Evolutionary conservation across 2,888 invertebrate species (phyloP).

Genomic region (Hartigia nigra): DNA sequence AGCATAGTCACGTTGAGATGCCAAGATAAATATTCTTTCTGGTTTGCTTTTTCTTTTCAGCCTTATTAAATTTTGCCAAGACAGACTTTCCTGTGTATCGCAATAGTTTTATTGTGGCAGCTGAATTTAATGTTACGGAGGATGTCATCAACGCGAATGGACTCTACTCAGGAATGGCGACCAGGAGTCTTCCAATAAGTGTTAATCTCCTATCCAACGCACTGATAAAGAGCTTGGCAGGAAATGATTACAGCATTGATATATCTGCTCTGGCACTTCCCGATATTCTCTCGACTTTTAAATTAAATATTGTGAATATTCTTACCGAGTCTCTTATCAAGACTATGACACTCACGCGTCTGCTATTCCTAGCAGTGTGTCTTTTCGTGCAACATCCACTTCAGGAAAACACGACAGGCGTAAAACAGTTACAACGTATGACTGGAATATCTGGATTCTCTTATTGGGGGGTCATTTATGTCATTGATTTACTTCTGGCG

Average conservation of each 20-base stretch:
- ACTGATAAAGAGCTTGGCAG: conserved; percentile 49
- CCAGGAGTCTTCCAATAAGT: conserved; percentile 70
- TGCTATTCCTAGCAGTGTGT: conserved; percentile 65
- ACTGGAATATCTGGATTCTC: conserved; percentile 71
- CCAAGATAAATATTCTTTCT: neutral
- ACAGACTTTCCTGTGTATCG: conserved; percentile 64
- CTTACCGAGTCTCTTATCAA: neutral
- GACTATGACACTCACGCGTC: conserved; percentile 58
- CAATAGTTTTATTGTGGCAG: conserved; percentile 67
- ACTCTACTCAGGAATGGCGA: conserved; percentile 68
- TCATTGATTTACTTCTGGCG: conserved; percentile 68
- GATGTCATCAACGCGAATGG: conserved; percentile 52
- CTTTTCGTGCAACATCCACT: conserved; percentile 73
- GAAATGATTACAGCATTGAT: conserved; percentile 48
- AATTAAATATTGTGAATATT: conserved; percentile 16
- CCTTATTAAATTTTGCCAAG: conserved; percentile 59
- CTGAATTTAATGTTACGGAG: conserved; percentile 63
- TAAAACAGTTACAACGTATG: conserved; percentile 77
- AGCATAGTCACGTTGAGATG: neutral
- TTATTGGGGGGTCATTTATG: conserved; percentile 75
- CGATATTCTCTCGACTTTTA: conserved; percentile 22
- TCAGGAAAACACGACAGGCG: conserved; percentile 71
- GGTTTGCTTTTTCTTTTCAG: conserved; percentile 57
- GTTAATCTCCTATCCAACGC: conserved; percentile 68
- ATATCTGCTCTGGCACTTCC: conserved; percentile 51